phyloP scores from a whole-genome alignment of 2,888 invertebrate genomes.

The Leptopilina myrica region DNA sequence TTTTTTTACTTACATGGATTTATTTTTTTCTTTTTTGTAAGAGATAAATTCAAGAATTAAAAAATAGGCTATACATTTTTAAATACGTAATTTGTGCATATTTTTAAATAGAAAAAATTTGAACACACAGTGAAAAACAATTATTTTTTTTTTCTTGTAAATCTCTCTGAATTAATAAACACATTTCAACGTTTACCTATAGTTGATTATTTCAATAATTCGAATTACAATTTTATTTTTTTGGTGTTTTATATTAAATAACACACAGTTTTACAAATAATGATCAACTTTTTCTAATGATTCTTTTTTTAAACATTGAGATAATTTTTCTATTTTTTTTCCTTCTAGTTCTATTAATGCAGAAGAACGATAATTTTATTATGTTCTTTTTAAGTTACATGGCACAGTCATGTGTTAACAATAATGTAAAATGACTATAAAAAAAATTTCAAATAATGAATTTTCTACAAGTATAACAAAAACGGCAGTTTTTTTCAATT shows the following conservation, averaged over 20 bases:
- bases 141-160: slow-evolving; percentile 29
- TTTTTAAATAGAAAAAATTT: slow-evolving; percentile 9
- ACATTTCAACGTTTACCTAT: background rate
- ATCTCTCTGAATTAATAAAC: background rate
- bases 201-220: background rate
- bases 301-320: background rate
- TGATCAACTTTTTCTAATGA: too few relatives aligned
- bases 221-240: slow-evolving; percentile 14
- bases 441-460: background rate
- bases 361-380: too few relatives aligned
- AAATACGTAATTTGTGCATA: slow-evolving; percentile 22
- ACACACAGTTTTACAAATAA: too few relatives aligned
- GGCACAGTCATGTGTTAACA: slow-evolving; percentile 24
- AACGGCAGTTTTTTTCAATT: background rate
- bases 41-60: background rate
- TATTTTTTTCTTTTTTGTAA: background rate
- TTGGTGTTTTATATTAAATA: too few relatives aligned
- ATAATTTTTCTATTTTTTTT: slow-evolving; percentile 3
- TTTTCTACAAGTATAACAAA: too few relatives aligned
- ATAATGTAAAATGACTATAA: slow-evolving; percentile 7
- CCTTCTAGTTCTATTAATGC: background rate
- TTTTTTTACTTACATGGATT: background rate
- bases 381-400: slow-evolving; percentile 32
- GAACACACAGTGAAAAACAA: slow-evolving; percentile 7
- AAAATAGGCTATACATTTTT: background rate